Conservation (phyloP, 2,113 vertebrate species). For the Rallus limicola region DNA sequence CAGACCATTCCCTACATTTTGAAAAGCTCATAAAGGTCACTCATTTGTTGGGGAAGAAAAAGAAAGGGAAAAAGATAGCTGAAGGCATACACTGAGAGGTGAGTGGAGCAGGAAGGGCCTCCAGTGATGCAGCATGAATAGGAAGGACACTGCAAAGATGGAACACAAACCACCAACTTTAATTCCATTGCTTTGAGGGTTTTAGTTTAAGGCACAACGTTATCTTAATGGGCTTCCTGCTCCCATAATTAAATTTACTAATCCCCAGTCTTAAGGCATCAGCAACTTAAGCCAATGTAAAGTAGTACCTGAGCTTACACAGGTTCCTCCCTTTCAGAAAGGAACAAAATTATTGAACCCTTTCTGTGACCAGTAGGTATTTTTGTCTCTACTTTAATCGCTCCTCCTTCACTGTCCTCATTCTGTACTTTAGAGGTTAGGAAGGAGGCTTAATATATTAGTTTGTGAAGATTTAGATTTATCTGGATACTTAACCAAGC, state of each 20-base stretch:
- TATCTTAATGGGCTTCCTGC: conserved; percentile 63
- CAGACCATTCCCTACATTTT: not conserved
- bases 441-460: not conserved
- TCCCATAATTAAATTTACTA: conserved; percentile 66
- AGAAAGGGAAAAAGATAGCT: too few species aligned
- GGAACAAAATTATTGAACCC: conserved; percentile 42
- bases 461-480: not conserved
- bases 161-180: not conserved
- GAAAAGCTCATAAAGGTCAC: not conserved
- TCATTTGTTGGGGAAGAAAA: too few species aligned
- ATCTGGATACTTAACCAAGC: not conserved
- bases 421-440: conserved; percentile 21
- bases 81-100: fast-evolving
- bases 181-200: conserved; percentile 9
- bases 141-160: not conserved
- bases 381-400: not conserved
- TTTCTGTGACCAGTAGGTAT: conserved; percentile 3
- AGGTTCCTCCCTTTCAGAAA: conserved; percentile 18
- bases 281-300: conserved; percentile 71
- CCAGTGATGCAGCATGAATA: not conserved
- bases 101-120: not conserved
- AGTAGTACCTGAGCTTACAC: conserved; percentile 38
- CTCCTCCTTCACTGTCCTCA: not conserved
- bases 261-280: conserved; percentile 67
- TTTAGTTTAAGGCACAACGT: conserved; percentile 52